A percentile compares a stretch with the other conserved stretches of the same genome.
Evolutionary conservation across 2,797 vertebrate species (phyloP).

Genomic region (Spinus olivaceus): DNA sequence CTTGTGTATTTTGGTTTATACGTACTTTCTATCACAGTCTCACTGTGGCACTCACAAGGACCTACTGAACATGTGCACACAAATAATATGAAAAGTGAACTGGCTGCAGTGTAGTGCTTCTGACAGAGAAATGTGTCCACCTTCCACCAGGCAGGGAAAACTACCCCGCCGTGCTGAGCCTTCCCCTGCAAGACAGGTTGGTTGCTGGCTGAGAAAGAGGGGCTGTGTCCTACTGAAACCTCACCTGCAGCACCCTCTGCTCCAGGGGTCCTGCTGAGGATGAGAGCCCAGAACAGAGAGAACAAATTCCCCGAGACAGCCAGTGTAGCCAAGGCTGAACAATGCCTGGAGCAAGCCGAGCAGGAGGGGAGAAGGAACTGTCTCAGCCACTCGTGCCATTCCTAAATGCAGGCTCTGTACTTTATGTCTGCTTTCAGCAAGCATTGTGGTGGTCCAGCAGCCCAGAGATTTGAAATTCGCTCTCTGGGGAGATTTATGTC

Average conservation of each 20-base stretch:
- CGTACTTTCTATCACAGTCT: background rate
- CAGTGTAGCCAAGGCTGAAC: rapidly evolving
- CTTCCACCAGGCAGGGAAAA: background rate
- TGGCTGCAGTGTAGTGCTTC: background rate
- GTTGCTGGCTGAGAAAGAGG: background rate
- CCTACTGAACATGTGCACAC: background rate
- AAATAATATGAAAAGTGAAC: background rate
- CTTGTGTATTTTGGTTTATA: background rate
- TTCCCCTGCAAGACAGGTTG: background rate
- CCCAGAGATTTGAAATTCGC: background rate
- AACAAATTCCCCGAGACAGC: rapidly evolving
- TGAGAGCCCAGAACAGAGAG: background rate
- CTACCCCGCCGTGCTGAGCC: rapidly evolving
- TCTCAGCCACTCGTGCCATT: rapidly evolving
- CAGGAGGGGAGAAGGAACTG: background rate
- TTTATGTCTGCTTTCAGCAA: background rate
- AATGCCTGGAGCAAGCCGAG: background rate
- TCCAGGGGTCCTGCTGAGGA: background rate
- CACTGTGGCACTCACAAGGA: background rate
- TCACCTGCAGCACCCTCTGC: background rate
- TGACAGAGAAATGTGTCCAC: background rate
- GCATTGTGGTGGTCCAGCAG: background rate
- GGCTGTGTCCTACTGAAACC: background rate
- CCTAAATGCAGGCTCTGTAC: background rate
- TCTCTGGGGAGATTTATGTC: background rate